Percentiles rank a stretch among this genome's conserved stretches.
phyloP scores from a whole-genome alignment of 2,888 invertebrate genomes.

The Metallyticus violacea region DNA sequence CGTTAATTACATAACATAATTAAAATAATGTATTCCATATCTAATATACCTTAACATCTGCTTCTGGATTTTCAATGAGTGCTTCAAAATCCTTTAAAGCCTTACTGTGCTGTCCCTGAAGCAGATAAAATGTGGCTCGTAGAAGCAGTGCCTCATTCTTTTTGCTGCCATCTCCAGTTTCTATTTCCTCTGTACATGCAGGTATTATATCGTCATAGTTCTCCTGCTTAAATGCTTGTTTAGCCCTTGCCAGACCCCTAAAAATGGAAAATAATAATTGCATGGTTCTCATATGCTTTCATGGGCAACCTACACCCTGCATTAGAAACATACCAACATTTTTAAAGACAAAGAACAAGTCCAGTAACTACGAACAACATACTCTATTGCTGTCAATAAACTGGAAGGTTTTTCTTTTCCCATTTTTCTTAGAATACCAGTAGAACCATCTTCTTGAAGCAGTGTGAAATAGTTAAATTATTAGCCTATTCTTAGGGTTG shows the following conservation, averaged over 20 bases:
- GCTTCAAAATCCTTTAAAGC: constrained; percentile 69
- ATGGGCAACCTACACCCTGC: too few relatives aligned
- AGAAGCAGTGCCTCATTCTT: constrained; percentile 61
- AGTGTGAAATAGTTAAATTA: too few relatives aligned
- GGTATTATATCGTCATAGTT: constrained; percentile 75
- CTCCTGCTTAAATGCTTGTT: constrained; percentile 64
- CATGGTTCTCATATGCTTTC: too few relatives aligned
- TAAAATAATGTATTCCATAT: neutral
- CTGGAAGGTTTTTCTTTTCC: too few relatives aligned
- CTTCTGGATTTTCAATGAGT: constrained; percentile 64
- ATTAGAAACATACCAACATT: too few relatives aligned
- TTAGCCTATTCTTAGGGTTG: too few relatives aligned
- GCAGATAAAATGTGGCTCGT: constrained; percentile 78
- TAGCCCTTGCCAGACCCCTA: constrained; percentile 70
- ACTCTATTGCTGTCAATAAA: too few relatives aligned
- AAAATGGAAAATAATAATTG: constrained; percentile 29
- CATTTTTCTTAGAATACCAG: too few relatives aligned
- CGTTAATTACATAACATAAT: too few relatives aligned
- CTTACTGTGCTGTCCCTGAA: constrained; percentile 71
- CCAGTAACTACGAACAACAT: too few relatives aligned
- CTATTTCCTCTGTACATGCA: constrained; percentile 77
- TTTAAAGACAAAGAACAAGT: too few relatives aligned
- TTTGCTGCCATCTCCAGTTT: constrained; percentile 38
- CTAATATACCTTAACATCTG: constrained; percentile 55
- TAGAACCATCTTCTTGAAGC: too few relatives aligned